phyloP scores from a whole-genome alignment of 2,113 vertebrate genomes.

The Alethe diademata region DNA sequence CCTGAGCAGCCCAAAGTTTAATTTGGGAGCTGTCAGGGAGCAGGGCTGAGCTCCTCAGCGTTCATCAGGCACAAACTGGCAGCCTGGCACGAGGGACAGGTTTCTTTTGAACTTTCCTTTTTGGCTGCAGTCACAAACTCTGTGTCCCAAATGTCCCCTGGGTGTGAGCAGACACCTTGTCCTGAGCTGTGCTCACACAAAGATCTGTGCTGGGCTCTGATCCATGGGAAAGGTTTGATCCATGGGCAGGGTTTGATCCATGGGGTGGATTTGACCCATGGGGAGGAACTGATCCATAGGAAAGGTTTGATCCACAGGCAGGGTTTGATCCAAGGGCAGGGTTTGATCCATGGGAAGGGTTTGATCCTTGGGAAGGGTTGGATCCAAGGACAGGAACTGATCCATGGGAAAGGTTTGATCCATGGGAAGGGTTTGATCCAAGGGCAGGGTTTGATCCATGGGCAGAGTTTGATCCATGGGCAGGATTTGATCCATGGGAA shows the following conservation, averaged over 20 bases:
- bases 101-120: neutral
- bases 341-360: too few species aligned
- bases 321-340: too few species aligned
- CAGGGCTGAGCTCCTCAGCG: neutral
- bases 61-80: neutral
- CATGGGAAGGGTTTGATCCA: too few species aligned
- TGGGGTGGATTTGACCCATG: too few species aligned
- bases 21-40: conserved; percentile 45
- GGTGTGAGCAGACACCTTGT: accelerated
- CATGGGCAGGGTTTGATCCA: too few species aligned
- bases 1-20: conserved; percentile 5
- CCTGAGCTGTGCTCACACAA: accelerated
- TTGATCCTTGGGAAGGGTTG: too few species aligned
- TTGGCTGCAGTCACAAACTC: neutral
- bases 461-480: neutral
- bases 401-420: neutral
- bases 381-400: too few species aligned
- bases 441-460: too few species aligned
- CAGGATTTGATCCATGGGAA: too few species aligned
- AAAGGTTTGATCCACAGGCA: neutral
- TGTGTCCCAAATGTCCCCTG: accelerated
- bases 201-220: too few species aligned
- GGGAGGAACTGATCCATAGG: too few species aligned
- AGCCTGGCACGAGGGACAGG: neutral
- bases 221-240: too few species aligned